Evolutionary conservation across 2,888 invertebrate species (phyloP), one percentile per base, ranked within the genome.

Genomic region (Drosophila mimica): DNA sequence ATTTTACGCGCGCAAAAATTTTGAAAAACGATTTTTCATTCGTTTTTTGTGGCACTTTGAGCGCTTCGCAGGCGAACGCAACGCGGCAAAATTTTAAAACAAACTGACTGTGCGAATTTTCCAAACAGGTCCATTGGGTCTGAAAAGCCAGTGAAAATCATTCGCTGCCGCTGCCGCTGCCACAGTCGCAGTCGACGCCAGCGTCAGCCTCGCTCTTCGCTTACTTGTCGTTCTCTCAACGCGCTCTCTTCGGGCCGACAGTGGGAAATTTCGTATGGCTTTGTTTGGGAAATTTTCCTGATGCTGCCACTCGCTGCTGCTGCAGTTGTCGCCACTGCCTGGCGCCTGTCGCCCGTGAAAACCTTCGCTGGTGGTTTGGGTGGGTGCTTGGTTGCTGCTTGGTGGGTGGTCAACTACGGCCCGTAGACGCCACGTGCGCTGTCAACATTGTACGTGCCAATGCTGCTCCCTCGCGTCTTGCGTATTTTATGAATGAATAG

Each of bases 31-130:
- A 8, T 57, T 46, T 48, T 51, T 31, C 6, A 36, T 17, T 51
- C 28, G 46, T 8, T 59, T 59, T n/a, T 56, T 28, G 11, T 53
- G 9, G 33, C 34, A 13, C 8, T 40, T 54, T 13, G 52, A 67
- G 60, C 64, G 67, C 63, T 51, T 66, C 7, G 63, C 49, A 74
- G 56, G 56, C 74, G 84, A 88, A 84, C 88, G 63, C 46, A 65
- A 71, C 85, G 82, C 88, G 88, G 75, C 89, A 78, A 79, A 84
- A 81, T 81, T 90, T 89, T 80, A 89, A 89, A 91, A 87, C 83
- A 90, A 91, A 91, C 92, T 91, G 87, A 91, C 76, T 79, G 81
- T 87, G 88, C 76, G 79, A 90, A 89, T 90, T 90, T 91, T 91
- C 81, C 85, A 79, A 88, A 91, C 89, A 82, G 85, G 89, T 88